phyloP scores from a whole-genome alignment of 2,888 invertebrate genomes.

The Chalcosyrphus nemorum region DNA sequence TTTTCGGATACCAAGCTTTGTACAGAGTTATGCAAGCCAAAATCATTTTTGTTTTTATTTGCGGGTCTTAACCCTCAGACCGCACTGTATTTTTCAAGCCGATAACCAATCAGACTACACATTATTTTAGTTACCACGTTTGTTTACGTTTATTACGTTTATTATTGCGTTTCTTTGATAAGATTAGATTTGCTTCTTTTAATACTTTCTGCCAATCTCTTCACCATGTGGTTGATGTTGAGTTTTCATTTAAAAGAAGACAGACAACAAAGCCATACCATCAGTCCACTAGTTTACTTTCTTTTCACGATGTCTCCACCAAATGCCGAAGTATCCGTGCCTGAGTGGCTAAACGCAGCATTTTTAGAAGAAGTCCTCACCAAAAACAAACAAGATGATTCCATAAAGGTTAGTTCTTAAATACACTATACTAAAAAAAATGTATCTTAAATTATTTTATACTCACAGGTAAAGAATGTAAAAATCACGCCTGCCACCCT shows the following conservation, averaged over 20 bases:
- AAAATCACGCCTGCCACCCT: constrained; percentile 62
- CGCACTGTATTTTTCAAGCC: background rate
- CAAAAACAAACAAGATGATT: constrained; percentile 48
- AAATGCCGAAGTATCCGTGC: constrained; percentile 67
- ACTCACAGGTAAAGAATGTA: background rate
- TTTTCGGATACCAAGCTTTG: too few relatives aligned
- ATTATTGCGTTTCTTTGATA: background rate
- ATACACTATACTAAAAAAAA: background rate
- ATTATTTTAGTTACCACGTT: background rate
- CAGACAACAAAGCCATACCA: background rate
- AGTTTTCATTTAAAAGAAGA: background rate
- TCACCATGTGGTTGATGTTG: background rate
- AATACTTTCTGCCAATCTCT: background rate
- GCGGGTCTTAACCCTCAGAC: too few relatives aligned
- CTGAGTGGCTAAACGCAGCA: constrained; percentile 68
- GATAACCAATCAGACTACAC: background rate
- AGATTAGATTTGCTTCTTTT: background rate
- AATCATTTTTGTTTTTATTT: too few relatives aligned
- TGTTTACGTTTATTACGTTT: background rate
- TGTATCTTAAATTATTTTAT: background rate
- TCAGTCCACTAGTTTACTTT: background rate
- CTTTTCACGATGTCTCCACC: background rate
- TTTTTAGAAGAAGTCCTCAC: constrained; percentile 68
- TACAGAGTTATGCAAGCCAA: too few relatives aligned
- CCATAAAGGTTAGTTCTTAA: constrained; percentile 45